Evolutionary conservation across 2,888 invertebrate genomes (phyloP).

Genomic region (Myopa testacea): DNA sequence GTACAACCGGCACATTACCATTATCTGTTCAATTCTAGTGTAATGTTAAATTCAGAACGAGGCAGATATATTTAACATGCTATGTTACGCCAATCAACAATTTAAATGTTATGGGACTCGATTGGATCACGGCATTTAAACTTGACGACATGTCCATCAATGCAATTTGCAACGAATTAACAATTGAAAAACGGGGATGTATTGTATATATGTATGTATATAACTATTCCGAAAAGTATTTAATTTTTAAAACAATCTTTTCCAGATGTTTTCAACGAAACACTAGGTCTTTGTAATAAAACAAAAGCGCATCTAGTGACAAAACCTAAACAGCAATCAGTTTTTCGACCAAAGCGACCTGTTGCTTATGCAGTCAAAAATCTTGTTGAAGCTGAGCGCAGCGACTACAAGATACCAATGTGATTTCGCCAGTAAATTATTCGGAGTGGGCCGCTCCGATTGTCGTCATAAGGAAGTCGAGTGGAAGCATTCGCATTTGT

Average conservation of each 20-base stretch:
- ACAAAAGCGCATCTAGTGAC: slow-evolving; percentile 43
- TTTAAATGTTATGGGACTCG: slow-evolving; percentile 34
- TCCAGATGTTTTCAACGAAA: slow-evolving; percentile 44
- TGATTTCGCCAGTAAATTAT: slow-evolving; percentile 46
- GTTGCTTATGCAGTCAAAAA: slow-evolving; percentile 35
- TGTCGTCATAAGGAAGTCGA: slow-evolving; percentile 46
- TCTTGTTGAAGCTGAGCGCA: slow-evolving; percentile 45
- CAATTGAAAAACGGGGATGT: slow-evolving; percentile 31
- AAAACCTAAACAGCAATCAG: slow-evolving; percentile 43
- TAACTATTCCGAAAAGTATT: slow-evolving; percentile 25
- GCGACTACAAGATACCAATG: slow-evolving; percentile 41
- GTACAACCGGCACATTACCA: slow-evolving; percentile 46
- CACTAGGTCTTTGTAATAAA: slow-evolving; percentile 42
- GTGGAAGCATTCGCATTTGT: slow-evolving; percentile 46
- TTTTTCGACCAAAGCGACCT: slow-evolving; percentile 45
- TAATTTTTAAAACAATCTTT: slow-evolving; percentile 40
- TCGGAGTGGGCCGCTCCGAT: slow-evolving; percentile 48
- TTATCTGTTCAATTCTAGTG: slow-evolving; percentile 43
- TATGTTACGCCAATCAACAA: slow-evolving; percentile 41
- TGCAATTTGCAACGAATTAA: slow-evolving; percentile 11
- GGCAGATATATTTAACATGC: slow-evolving; percentile 23
- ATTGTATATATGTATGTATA: no score
- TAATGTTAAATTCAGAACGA: slow-evolving; percentile 35
- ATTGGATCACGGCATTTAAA: slow-evolving; percentile 41
- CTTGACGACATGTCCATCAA: slow-evolving; percentile 30